Percentiles rank a stretch among this genome's conserved stretches.
Conservation (phyloP, 2,888 invertebrate genomes). For the Drosophila kanekoi region DNA sequence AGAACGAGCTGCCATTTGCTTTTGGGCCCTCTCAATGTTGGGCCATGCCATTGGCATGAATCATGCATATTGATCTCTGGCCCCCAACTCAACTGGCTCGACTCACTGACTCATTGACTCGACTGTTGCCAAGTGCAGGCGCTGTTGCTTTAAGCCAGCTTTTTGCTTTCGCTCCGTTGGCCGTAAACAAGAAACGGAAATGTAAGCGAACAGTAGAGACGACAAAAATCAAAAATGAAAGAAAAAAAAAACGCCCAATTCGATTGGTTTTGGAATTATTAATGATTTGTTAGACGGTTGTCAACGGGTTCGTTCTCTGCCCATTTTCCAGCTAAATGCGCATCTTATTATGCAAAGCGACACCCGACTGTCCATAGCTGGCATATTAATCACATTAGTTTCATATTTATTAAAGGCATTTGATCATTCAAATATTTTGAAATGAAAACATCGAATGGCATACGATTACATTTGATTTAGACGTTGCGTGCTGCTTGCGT, state of each 20-base stretch:
- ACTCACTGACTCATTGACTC: slow-evolving; percentile 2
- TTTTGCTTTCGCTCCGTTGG: slow-evolving; percentile 27
- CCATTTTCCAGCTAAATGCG: background rate
- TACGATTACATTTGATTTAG: slow-evolving; percentile 15
- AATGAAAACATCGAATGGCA: slow-evolving; percentile 7
- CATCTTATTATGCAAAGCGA: slow-evolving; percentile 44
- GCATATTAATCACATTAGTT: slow-evolving; percentile 40
- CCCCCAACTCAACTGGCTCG: slow-evolving; percentile 8
- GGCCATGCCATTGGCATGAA: slow-evolving; percentile 66
- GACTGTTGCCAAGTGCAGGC: slow-evolving; percentile 50
- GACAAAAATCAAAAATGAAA: background rate
- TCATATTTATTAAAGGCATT: slow-evolving; percentile 9
- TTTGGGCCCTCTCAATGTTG: slow-evolving; percentile 13
- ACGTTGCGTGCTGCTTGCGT: slow-evolving; percentile 10
- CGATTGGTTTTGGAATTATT: slow-evolving; percentile 33
- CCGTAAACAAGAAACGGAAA: slow-evolving; percentile 54
- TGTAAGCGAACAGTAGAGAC: slow-evolving; percentile 27
- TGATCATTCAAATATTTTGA: slow-evolving; percentile 3
- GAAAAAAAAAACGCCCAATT: slow-evolving; percentile 18
- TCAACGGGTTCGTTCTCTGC: background rate
- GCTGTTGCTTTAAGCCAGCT: slow-evolving; percentile 41
- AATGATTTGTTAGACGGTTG: slow-evolving; percentile 23
- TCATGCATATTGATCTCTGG: slow-evolving; percentile 70
- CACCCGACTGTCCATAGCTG: slow-evolving; percentile 31
- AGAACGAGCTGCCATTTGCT: background rate